These are phyloP conservation scores for Chlamydotis undulata DNA, from an alignment of 2,113 vertebrate genomes.

Conservation along the genomic window DNA sequence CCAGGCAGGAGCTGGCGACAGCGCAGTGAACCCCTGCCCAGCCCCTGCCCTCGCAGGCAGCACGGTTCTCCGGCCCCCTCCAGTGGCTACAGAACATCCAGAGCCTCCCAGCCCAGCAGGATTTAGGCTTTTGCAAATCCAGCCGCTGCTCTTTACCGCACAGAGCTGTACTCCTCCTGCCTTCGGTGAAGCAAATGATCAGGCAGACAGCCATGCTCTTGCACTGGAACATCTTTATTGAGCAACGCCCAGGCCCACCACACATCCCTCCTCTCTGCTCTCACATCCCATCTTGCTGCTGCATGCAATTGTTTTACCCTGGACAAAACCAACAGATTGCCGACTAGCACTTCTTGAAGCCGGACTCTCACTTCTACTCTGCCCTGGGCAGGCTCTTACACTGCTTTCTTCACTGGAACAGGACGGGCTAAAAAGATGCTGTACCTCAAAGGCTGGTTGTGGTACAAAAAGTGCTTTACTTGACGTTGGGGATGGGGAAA, in stretches of 20 bases:
- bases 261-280: background rate
- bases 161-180: background rate
- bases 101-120: background rate
- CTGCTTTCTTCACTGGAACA: background rate
- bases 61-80: conserved; percentile 53
- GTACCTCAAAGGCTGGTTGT: background rate
- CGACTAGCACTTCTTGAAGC: background rate
- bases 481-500: background rate
- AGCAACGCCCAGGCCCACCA: background rate
- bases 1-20: background rate
- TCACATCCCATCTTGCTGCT: background rate
- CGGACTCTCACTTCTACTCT: background rate
- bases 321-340: background rate
- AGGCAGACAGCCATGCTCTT: background rate
- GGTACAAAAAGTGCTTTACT: background rate
- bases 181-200: background rate
- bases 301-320: rapidly evolving
- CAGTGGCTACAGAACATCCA: background rate
- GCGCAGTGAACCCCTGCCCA: background rate
- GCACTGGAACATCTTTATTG: background rate
- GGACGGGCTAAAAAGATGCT: background rate
- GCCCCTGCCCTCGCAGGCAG: background rate
- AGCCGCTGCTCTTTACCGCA: background rate
- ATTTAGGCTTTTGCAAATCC: background rate
- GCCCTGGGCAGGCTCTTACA: background rate